Conservation (phyloP, 2,113 vertebrate genomes). For the Dendrocopos noguchii region DNA sequence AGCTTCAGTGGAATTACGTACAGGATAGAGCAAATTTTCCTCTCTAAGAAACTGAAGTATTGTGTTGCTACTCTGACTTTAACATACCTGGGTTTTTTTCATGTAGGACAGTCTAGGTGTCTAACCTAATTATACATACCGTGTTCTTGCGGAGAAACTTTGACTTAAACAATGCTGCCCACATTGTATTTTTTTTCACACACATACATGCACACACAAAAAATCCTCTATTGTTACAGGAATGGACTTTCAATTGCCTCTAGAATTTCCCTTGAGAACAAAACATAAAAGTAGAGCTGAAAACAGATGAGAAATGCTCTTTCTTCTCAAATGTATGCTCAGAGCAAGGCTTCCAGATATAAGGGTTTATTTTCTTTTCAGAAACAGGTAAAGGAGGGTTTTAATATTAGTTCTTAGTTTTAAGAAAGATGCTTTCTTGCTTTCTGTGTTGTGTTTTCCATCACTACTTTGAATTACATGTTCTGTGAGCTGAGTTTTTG, state of each 20-base stretch:
- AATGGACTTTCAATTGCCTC: background rate
- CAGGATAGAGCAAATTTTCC: background rate
- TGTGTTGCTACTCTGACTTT: background rate
- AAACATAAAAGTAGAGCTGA: background rate
- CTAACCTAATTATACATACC: background rate
- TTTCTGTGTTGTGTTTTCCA: background rate
- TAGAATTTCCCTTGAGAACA: background rate
- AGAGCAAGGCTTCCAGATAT: background rate
- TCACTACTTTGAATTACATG: background rate
- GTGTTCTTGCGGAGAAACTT: background rate
- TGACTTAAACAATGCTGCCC: background rate
- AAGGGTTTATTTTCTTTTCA: background rate
- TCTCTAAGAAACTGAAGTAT: background rate
- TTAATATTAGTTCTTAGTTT: background rate
- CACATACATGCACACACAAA: no score
- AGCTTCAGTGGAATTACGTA: background rate
- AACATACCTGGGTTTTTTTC: background rate
- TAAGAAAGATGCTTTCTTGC: background rate
- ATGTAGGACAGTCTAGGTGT: background rate
- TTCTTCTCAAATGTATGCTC: background rate
- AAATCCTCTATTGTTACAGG: background rate
- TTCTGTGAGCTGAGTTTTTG: background rate
- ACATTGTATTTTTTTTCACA: background rate
- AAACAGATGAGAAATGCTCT: slow-evolving; percentile 1
- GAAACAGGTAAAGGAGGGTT: background rate